phyloP scores from a whole-genome alignment of 2,113 vertebrate genomes.

The Arizona elegans region DNA sequence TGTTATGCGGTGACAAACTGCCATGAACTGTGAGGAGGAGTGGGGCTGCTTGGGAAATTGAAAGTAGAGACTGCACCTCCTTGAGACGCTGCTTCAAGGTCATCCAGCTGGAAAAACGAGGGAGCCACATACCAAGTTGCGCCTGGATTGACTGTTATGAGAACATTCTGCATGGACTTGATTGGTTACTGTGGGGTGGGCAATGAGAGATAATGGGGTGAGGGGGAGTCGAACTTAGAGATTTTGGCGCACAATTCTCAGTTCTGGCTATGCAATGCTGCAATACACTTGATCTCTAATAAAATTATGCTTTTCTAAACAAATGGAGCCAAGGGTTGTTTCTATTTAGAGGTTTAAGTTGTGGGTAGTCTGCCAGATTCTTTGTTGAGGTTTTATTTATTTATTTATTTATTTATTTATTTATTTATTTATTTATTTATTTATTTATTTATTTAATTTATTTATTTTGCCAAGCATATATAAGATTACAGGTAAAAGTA shows the following conservation, averaged over 20 bases:
- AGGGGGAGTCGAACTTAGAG: background rate
- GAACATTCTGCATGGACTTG: background rate
- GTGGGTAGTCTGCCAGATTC: background rate
- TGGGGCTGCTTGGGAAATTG: background rate
- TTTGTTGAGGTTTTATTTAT: background rate
- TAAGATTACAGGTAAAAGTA: no score
- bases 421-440: no score
- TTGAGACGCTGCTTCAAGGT: background rate
- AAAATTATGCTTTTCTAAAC: background rate
- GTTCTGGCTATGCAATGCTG: background rate
- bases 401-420: no score
- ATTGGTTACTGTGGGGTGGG: background rate
- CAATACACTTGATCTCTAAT: background rate
- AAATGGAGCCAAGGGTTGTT: background rate
- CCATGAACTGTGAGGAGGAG: background rate
- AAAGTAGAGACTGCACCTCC: background rate
- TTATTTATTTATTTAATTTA: no score
- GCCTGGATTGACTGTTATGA: no score
- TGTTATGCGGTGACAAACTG: background rate
- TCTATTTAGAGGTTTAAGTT: background rate
- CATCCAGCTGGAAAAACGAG: background rate
- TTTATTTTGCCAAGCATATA: no score
- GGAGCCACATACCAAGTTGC: background rate
- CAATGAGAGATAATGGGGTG: no score
- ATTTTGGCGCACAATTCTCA: background rate